Evolutionary conservation across 2,113 vertebrate genomes (phyloP).

Genomic region (Gallinago paraguaiae): DNA sequence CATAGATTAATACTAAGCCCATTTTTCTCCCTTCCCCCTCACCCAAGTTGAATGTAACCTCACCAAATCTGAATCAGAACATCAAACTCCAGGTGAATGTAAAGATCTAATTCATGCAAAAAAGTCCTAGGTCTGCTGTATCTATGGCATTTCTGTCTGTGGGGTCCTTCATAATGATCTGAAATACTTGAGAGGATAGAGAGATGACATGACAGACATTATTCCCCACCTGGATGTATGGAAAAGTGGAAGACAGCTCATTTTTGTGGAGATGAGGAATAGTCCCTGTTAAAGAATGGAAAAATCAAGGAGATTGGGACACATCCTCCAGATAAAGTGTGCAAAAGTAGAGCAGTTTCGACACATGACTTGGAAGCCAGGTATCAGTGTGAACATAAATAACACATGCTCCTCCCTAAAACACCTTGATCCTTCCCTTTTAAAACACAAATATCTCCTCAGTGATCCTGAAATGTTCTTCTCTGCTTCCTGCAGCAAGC

Average conservation of each 20-base stretch:
- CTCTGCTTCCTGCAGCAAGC: neutral
- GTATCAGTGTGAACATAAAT: neutral
- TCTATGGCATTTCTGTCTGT: neutral
- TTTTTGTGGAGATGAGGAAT: neutral
- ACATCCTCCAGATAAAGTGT: neutral
- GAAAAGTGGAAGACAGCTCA: neutral
- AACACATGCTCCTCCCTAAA: neutral
- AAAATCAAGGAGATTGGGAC: neutral
- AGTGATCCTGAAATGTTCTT: neutral
- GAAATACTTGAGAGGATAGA: neutral
- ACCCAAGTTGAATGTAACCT: neutral
- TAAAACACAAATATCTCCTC: neutral
- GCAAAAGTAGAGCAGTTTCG: rapidly evolving
- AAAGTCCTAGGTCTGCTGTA: neutral
- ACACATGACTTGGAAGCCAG: neutral
- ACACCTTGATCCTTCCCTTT: neutral
- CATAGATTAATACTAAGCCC: neutral
- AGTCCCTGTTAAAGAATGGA: neutral
- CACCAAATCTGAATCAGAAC: neutral
- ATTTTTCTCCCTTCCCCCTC: neutral
- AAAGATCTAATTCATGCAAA: neutral
- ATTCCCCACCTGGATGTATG: neutral
- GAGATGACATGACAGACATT: neutral
- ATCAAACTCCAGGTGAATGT: neutral
- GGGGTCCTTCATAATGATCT: neutral